These are phyloP conservation scores for Antitype chi DNA, from an alignment of 2,888 invertebrate species.

Conservation along the genomic window DNA sequence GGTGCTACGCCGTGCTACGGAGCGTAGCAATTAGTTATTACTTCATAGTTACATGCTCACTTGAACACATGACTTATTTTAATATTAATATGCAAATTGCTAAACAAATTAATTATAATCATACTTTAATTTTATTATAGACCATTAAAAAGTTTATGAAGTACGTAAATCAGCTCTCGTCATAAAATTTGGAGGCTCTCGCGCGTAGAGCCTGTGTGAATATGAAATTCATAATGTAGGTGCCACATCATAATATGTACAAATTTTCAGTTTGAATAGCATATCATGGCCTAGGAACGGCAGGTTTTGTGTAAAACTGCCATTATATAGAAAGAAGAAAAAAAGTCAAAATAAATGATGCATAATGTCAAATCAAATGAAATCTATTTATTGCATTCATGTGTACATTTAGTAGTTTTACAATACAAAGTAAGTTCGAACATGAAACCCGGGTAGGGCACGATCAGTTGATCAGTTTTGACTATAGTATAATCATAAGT, in stretches of 20 bases:
- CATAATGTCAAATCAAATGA: too few species aligned
- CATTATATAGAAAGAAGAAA: neutral
- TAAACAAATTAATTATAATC: slow-evolving; percentile 53
- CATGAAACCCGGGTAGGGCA: too few species aligned
- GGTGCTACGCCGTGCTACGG: slow-evolving; percentile 27
- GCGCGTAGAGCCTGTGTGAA: slow-evolving; percentile 25
- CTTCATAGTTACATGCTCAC: slow-evolving; percentile 52
- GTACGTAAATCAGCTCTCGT: slow-evolving; percentile 36
- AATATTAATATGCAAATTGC: slow-evolving; percentile 40
- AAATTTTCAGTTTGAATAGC: neutral
- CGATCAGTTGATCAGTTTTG: neutral
- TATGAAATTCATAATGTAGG: neutral
- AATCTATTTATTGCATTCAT: too few species aligned
- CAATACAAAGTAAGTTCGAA: too few species aligned
- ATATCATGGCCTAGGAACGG: neutral
- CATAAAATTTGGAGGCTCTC: slow-evolving; percentile 20
- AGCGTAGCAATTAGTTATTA: slow-evolving; percentile 40
- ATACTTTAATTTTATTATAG: slow-evolving; percentile 28
- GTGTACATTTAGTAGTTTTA: too few species aligned
- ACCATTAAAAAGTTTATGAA: slow-evolving; percentile 43
- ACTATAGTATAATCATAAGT: neutral
- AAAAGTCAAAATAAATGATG: neutral
- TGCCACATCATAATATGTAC: neutral
- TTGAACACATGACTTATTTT: slow-evolving; percentile 39
- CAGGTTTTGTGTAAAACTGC: neutral